Conservation (phyloP, 1,140 invertebrate species). For the Panulirus ornatus region DNA sequence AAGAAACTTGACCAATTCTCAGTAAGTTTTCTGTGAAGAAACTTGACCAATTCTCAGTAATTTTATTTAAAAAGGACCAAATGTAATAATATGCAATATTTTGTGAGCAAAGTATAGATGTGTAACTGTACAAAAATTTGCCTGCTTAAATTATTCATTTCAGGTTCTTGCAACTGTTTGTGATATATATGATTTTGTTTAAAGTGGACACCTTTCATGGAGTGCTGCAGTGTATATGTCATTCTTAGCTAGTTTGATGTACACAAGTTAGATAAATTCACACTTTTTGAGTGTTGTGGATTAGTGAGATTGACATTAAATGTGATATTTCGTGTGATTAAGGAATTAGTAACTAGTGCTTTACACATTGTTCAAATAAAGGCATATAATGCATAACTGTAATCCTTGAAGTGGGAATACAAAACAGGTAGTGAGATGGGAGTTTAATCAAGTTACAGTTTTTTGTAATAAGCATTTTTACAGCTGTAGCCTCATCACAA, state of each 20-base stretch:
- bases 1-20: background rate
- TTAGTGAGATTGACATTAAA: background rate
- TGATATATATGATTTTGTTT: too few relatives aligned
- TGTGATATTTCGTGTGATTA: background rate
- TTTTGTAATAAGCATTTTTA: background rate
- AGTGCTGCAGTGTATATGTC: background rate
- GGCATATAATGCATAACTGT: background rate
- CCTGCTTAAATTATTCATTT: too few relatives aligned
- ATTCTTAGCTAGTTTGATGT: background rate
- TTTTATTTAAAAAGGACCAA: too few relatives aligned
- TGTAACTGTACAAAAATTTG: too few relatives aligned
- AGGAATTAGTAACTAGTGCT: background rate
- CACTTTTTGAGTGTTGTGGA: background rate
- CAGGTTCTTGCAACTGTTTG: too few relatives aligned
- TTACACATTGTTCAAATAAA: background rate
- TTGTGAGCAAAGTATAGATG: too few relatives aligned
- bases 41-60: background rate
- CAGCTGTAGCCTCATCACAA: too few relatives aligned
- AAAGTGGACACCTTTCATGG: background rate
- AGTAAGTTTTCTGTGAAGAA: background rate
- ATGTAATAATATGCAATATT: too few relatives aligned
- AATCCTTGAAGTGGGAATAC: background rate
- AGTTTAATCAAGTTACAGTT: background rate
- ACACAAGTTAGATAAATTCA: background rate
- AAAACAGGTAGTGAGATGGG: background rate